phyloP scores from a whole-genome alignment of 2,888 invertebrate species.

The Dynastes maya region DNA sequence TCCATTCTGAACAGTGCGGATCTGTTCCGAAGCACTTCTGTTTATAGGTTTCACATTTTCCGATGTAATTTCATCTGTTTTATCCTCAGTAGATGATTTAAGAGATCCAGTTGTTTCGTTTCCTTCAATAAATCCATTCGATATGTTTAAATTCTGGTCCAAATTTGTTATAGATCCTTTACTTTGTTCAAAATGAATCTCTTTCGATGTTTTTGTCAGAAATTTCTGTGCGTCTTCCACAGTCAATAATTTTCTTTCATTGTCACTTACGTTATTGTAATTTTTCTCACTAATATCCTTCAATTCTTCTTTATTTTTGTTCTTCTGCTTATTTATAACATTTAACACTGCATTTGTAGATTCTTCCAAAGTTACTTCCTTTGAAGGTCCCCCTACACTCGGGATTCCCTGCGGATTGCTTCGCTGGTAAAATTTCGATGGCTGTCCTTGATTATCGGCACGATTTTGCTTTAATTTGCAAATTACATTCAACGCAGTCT shows the following conservation, averaged over 20 bases:
- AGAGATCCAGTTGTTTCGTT: too few relatives aligned
- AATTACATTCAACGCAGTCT: constrained; percentile 52
- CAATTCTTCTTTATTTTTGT: too few relatives aligned
- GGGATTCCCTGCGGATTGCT: neutral
- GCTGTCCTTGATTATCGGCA: neutral
- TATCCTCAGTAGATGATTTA: neutral
- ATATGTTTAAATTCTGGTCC: too few relatives aligned
- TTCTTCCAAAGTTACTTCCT: neutral
- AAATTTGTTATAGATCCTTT: neutral
- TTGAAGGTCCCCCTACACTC: neutral
- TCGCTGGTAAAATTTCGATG: neutral
- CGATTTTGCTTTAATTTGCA: constrained; percentile 50
- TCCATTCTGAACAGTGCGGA: too few relatives aligned
- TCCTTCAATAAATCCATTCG: too few relatives aligned
- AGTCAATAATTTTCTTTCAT: neutral
- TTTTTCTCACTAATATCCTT: too few relatives aligned
- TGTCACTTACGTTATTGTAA: neutral
- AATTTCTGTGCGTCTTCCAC: neutral
- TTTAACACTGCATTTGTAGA: neutral
- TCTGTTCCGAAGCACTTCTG: too few relatives aligned
- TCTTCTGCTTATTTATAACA: neutral
- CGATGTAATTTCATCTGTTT: neutral
- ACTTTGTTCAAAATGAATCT: neutral
- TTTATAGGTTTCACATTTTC: neutral
- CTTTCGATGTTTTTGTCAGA: neutral